Percentiles rank a stretch among this genome's conserved stretches.
These are phyloP conservation scores for Cybosia mesomella DNA, from an alignment of 2,888 invertebrate species.

Conservation along the genomic window DNA sequence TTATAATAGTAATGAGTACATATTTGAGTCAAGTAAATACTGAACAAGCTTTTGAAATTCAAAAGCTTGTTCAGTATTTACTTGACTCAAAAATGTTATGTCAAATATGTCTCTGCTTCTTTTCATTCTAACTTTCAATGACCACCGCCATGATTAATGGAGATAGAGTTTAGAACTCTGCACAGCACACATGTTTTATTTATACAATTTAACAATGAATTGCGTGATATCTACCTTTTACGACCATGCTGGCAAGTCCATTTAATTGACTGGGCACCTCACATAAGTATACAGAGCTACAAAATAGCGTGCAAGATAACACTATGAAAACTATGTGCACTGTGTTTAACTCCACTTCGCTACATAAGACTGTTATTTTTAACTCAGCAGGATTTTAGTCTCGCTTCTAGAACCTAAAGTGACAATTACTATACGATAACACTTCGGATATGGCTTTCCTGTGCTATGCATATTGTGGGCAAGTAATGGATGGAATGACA, in stretches of 20 bases:
- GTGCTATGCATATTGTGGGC: slow-evolving; percentile 31
- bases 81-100: too few relatives aligned
- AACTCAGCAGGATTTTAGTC: slow-evolving; percentile 36
- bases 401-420: slow-evolving; percentile 41
- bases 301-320: slow-evolving; percentile 60
- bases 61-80: too few relatives aligned
- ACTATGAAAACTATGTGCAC: slow-evolving; percentile 44
- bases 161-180: background rate
- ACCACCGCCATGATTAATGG: background rate
- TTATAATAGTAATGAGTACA: background rate
- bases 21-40: too few relatives aligned
- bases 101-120: too few relatives aligned
- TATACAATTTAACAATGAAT: slow-evolving; percentile 47
- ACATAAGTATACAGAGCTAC: slow-evolving; percentile 23
- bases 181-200: background rate
- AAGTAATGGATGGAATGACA: slow-evolving; percentile 40
- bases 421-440: slow-evolving; percentile 48
- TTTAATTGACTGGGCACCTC: slow-evolving; percentile 65
- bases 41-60: too few relatives aligned
- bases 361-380: slow-evolving; percentile 41
- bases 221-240: slow-evolving; percentile 40
- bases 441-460: slow-evolving; percentile 51
- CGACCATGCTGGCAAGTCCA: slow-evolving; percentile 45
- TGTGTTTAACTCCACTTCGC: slow-evolving; percentile 26
- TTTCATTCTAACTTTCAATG: background rate